Conservation (phyloP, 2,888 invertebrate species). For the Leucoptera coffeella region DNA sequence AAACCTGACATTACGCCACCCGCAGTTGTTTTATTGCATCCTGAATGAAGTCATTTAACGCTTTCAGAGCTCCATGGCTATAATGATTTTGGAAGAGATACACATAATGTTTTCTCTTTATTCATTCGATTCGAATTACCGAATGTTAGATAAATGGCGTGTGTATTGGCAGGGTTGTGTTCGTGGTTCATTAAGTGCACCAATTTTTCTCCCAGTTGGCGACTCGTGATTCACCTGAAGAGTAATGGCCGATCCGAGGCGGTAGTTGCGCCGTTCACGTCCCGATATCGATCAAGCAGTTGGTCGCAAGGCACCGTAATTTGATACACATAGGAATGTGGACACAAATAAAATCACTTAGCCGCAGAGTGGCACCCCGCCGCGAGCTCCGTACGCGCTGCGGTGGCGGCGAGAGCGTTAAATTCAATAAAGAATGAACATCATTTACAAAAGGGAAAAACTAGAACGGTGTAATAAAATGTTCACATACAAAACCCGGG, state of each 20-base stretch:
- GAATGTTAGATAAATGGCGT: too few relatives aligned
- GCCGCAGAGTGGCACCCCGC: conserved; percentile 40
- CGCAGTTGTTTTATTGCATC: conserved; percentile 21
- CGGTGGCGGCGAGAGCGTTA: conserved; percentile 10
- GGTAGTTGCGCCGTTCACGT: conserved; percentile 27
- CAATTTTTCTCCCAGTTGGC: conserved; percentile 1
- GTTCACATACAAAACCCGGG: conserved; percentile 20
- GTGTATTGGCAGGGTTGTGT: too few relatives aligned
- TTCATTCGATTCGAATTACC: too few relatives aligned
- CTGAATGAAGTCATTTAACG: conserved; percentile 21
- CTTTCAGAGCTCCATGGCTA: too few relatives aligned
- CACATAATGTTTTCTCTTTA: too few relatives aligned
- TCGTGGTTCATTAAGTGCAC: conserved; percentile 1
- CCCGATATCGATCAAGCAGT: conserved; percentile 42
- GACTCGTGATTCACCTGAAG: neutral
- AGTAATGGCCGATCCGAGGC: conserved; percentile 12
- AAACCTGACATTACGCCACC: conserved; percentile 21
- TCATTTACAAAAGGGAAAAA: conserved; percentile 26
- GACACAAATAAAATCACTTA: conserved; percentile 54
- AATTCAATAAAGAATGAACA: conserved; percentile 28
- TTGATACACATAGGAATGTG: conserved; percentile 49
- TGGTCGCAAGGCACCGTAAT: conserved; percentile 37
- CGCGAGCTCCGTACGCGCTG: conserved; percentile 27
- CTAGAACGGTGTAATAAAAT: conserved; percentile 27
- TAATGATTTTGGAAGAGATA: too few relatives aligned